Evolutionary conservation across 1,140 invertebrate genomes (phyloP).

Genomic region (Arion vulgaris): DNA sequence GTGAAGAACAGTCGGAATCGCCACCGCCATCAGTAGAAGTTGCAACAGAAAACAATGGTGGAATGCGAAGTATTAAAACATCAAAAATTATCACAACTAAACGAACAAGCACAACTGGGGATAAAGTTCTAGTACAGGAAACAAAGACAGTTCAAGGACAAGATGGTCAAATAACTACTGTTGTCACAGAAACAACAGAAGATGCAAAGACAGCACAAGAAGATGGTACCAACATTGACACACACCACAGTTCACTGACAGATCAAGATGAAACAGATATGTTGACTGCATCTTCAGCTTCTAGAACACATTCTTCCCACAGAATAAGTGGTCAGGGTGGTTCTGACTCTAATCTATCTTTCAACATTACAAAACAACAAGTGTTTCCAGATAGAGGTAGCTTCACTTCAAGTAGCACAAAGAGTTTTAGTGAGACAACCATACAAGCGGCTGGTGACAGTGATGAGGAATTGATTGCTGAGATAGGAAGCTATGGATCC

Average conservation of each 20-base stretch:
- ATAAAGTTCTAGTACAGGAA: not conserved
- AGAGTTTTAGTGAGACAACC: constrained; percentile 20
- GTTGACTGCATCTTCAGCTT: not conserved
- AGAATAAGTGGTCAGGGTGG: not conserved
- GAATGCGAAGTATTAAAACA: not conserved
- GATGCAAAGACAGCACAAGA: constrained; percentile 11
- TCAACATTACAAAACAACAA: not conserved
- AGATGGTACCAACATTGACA: not conserved
- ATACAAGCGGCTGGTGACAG: constrained; percentile 12
- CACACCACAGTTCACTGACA: not conserved
- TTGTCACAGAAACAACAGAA: constrained; percentile 16
- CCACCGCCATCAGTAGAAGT: not conserved
- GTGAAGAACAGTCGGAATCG: not conserved
- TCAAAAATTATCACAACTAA: constrained; percentile 42
- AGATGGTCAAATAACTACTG: constrained; percentile 37
- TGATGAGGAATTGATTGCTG: not conserved
- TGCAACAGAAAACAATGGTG: not conserved
- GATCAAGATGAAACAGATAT: not conserved
- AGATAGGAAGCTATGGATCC: constrained; percentile 19
- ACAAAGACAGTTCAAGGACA: constrained; percentile 39
- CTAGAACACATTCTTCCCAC: not conserved
- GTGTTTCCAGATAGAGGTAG: not conserved
- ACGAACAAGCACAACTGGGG: constrained; percentile 19
- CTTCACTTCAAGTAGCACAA: not conserved
- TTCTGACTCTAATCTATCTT: constrained; percentile 7